Percentiles rank a stretch among this genome's conserved stretches.
Evolutionary conservation across 2,113 vertebrate genomes (phyloP).

Genomic region (Kryptolebias marmoratus): DNA sequence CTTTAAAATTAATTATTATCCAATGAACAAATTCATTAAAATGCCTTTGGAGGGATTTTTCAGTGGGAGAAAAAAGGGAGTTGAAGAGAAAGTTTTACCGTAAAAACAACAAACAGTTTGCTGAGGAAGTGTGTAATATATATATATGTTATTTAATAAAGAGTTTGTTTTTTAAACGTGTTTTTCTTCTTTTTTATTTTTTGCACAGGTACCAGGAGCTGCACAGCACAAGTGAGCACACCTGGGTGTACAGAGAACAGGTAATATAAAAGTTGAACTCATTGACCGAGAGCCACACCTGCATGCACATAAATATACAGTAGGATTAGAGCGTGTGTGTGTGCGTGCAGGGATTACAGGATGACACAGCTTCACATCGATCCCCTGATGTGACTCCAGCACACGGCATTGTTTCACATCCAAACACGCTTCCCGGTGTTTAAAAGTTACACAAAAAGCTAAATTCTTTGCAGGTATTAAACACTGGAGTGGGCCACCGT

Average conservation of each 20-base stretch:
- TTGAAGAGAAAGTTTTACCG: neutral
- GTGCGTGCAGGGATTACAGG: constrained; percentile 53
- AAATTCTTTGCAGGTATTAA: neutral
- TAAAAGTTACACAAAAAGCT: constrained; percentile 4
- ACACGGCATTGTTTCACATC: neutral
- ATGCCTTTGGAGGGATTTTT: neutral
- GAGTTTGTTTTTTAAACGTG: too few species aligned
- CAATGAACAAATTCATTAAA: neutral
- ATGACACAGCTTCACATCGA: constrained; percentile 45
- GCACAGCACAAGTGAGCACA: neutral
- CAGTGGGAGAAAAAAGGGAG: constrained; percentile 1
- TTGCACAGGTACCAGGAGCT: neutral
- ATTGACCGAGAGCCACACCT: constrained; percentile 23
- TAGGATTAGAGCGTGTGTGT: constrained; percentile 55
- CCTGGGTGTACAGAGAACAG: constrained; percentile 18
- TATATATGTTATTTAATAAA: too few species aligned
- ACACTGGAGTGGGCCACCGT: neutral
- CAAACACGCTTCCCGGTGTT: constrained; percentile 5
- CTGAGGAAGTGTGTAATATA: too few species aligned
- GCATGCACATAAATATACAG: constrained; percentile 27
- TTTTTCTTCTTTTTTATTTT: constrained; percentile 1
- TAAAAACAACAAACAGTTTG: neutral
- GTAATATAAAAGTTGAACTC: constrained; percentile 40
- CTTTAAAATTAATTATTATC: constrained; percentile 4
- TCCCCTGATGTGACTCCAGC: constrained; percentile 36